phyloP scores from a whole-genome alignment of 2,888 invertebrate genomes.

The Drosophila fulvimacula region DNA sequence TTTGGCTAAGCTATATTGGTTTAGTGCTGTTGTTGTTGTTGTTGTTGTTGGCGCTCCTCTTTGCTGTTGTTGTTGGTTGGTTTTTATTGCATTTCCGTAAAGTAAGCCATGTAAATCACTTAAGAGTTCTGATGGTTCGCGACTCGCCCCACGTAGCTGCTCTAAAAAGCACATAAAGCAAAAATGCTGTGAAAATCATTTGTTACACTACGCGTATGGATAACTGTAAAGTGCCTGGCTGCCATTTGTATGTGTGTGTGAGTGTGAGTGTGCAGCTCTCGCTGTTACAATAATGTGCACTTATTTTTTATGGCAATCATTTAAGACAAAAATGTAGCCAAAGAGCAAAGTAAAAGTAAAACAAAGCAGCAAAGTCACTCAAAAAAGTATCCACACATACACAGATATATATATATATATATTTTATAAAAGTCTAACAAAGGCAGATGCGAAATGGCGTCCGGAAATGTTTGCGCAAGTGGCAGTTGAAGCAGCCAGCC shows the following conservation, averaged over 20 bases:
- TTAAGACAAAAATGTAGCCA: conserved; percentile 76
- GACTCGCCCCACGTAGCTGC: conserved; percentile 62
- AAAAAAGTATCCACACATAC: conserved; percentile 13
- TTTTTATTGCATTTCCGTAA: conserved; percentile 75
- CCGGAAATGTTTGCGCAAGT: conserved; percentile 70
- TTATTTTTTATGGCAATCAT: conserved; percentile 80
- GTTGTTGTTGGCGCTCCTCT: neutral
- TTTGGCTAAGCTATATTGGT: conserved; percentile 15
- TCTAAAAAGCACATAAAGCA: conserved; percentile 76
- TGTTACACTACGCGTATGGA: conserved; percentile 80
- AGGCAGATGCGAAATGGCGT: conserved; percentile 55
- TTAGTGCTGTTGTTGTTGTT: conserved; percentile 18
- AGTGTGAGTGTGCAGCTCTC: conserved; percentile 21
- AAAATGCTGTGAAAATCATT: conserved; percentile 79
- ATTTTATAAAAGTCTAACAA: conserved; percentile 45
- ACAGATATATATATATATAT: conserved; percentile 10
- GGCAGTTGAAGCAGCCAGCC: conserved; percentile 48
- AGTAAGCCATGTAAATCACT: conserved; percentile 78
- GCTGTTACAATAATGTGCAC: conserved; percentile 78
- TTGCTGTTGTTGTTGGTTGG: conserved; percentile 17
- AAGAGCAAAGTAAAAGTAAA: conserved; percentile 56
- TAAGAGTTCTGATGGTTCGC: conserved; percentile 61
- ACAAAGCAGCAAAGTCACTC: conserved; percentile 63
- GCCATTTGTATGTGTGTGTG: conserved; percentile 11
- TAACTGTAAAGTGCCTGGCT: conserved; percentile 71